phyloP scores from a whole-genome alignment of 2,113 vertebrate species.

The Chaetops frenatus region DNA sequence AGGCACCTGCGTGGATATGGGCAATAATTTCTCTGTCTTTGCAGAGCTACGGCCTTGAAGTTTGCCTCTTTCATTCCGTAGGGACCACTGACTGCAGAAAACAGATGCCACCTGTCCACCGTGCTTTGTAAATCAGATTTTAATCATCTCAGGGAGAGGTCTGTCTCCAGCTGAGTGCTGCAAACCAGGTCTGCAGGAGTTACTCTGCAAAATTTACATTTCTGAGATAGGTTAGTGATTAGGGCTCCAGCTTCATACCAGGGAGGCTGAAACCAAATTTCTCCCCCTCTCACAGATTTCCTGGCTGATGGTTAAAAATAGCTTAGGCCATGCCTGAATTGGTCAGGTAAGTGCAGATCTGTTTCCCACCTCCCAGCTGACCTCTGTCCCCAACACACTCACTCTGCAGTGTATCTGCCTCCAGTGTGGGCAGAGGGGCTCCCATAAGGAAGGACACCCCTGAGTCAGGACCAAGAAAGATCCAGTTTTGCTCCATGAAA shows the following conservation, averaged over 20 bases:
- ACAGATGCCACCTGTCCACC: constrained; percentile 1
- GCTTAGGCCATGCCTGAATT: not conserved
- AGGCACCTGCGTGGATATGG: not conserved
- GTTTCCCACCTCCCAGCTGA: not conserved
- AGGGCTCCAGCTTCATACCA: not conserved
- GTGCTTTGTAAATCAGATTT: constrained; percentile 25
- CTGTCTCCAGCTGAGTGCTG: not conserved
- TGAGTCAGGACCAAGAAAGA: not conserved
- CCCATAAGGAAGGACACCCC: rapidly evolving
- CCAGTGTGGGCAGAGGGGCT: not conserved
- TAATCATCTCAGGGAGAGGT: not conserved
- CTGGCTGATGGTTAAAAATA: not conserved
- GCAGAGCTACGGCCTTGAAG: not conserved
- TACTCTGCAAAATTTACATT: not conserved
- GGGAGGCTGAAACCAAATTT: not conserved
- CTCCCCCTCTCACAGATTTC: not conserved
- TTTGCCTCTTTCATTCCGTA: not conserved
- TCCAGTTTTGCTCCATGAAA: not conserved
- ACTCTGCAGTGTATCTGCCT: rapidly evolving
- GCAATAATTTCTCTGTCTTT: not conserved
- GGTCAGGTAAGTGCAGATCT: not conserved
- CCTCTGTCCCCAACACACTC: not conserved
- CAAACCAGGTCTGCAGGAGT: not conserved
- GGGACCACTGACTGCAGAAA: not conserved
- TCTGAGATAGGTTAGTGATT: not conserved